Evolutionary conservation across 1,140 invertebrate species (phyloP).

Genomic region (Neocloeon triangulifer): DNA sequence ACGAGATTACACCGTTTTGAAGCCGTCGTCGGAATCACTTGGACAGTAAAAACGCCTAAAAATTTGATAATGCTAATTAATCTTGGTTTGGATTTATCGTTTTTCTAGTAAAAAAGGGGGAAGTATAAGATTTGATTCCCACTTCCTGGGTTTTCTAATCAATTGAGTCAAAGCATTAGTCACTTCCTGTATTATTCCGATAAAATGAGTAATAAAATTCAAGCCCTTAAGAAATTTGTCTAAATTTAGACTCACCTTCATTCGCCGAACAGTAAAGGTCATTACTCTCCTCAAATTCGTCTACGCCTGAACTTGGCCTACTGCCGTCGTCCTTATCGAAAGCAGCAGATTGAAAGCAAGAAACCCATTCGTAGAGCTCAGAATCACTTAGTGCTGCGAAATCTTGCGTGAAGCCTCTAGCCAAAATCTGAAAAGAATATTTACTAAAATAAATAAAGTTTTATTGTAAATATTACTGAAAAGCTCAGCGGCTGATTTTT

Average conservation of each 20-base stretch:
- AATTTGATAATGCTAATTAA: slow-evolving; percentile 6
- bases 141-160: no score
- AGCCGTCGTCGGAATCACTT: slow-evolving; percentile 51
- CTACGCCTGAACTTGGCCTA: no score
- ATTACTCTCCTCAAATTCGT: slow-evolving; percentile 73
- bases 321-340: slow-evolving; percentile 50
- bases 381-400: slow-evolving; percentile 43
- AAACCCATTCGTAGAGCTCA: slow-evolving; percentile 52
- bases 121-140: slow-evolving; percentile 1
- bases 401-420: slow-evolving; percentile 43
- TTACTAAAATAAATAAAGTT: slow-evolving; percentile 4
- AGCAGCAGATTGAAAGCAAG: slow-evolving; percentile 54
- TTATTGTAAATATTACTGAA: slow-evolving; percentile 18
- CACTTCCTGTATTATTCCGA: no score
- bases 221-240: not conserved
- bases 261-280: slow-evolving; percentile 62
- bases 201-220: slow-evolving; percentile 1
- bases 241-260: slow-evolving; percentile 22
- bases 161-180: no score
- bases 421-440: slow-evolving; percentile 36
- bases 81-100: slow-evolving; percentile 2
- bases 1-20: slow-evolving; percentile 48
- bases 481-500: slow-evolving; percentile 29
- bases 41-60: slow-evolving; percentile 44
- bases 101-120: not conserved